These are phyloP conservation scores for Struthidea cinerea DNA, from an alignment of 2,113 vertebrate genomes.

Conservation along the genomic window DNA sequence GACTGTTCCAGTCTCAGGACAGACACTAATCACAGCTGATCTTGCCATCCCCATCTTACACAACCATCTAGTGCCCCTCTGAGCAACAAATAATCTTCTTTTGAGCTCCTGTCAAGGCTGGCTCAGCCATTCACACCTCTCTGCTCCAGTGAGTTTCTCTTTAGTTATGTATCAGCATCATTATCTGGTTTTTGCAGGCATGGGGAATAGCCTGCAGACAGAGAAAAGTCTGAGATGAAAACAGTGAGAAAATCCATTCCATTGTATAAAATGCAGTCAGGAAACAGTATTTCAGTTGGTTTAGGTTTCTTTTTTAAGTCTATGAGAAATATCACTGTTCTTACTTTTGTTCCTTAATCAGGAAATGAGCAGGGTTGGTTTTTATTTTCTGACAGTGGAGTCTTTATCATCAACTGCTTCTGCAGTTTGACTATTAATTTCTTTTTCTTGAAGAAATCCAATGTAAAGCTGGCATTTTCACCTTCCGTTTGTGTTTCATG, in stretches of 20 bases:
- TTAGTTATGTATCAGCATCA: not conserved
- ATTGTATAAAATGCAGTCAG: not conserved
- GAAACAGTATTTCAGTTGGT: not conserved
- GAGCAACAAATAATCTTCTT: not conserved
- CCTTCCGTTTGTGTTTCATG: not conserved
- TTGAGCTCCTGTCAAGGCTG: not conserved
- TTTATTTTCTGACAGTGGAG: not conserved
- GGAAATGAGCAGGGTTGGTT: not conserved
- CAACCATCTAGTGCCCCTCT: not conserved
- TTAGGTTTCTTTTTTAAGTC: not conserved
- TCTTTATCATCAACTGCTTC: not conserved
- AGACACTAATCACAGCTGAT: not conserved
- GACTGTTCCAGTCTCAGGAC: not conserved
- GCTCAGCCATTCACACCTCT: not conserved
- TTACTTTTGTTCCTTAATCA: not conserved
- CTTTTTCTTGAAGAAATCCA: not conserved
- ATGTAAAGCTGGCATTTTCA: not conserved
- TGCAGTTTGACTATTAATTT: not conserved
- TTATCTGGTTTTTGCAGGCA: not conserved
- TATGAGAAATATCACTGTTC: not conserved
- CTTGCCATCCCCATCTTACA: not conserved
- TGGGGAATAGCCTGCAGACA: not conserved
- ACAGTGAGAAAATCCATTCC: not conserved
- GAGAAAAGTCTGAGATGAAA: not conserved
- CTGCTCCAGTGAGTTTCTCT: not conserved